These are phyloP conservation scores for Rhincodon typus DNA, from an alignment of 2,797 vertebrate genomes.

Conservation along the genomic window DNA sequence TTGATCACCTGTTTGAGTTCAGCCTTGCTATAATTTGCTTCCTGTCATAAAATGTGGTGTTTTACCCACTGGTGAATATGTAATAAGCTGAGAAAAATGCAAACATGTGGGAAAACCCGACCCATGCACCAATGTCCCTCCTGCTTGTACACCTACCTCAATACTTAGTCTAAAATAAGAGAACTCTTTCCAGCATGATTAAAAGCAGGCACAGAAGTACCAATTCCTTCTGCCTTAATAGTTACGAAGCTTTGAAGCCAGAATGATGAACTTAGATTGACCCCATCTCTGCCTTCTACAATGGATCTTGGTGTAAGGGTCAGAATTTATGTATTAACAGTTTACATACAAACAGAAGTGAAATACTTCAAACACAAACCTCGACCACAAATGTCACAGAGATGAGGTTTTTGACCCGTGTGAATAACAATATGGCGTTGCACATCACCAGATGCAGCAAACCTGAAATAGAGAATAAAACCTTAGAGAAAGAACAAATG, in stretches of 20 bases:
- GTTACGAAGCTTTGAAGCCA: background rate
- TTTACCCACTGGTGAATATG: no score
- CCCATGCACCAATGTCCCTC: no score
- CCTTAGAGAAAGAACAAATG: background rate
- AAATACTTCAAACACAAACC: constrained; percentile 56
- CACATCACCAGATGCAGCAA: constrained; percentile 90
- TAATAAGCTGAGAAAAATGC: no score
- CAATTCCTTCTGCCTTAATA: no score
- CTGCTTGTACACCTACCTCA: no score
- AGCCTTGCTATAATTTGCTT: no score
- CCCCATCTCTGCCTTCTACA: background rate
- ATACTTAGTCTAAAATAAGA: no score
- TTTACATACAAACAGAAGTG: background rate
- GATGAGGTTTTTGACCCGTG: constrained; percentile 87
- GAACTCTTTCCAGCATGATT: no score
- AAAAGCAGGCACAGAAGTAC: no score
- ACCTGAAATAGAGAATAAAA: constrained; percentile 57
- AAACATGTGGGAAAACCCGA: no score
- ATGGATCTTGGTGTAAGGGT: background rate
- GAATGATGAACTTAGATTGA: background rate
- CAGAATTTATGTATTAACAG: background rate
- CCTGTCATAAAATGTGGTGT: no score
- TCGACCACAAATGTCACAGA: constrained; percentile 94
- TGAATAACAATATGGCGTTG: constrained; percentile 94
- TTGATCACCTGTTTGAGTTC: no score